A percentile compares a stretch with the other conserved stretches of the same genome.
These are phyloP conservation scores for Gymnocheta viridis DNA, from an alignment of 2,888 invertebrate genomes.

Conservation along the genomic window DNA sequence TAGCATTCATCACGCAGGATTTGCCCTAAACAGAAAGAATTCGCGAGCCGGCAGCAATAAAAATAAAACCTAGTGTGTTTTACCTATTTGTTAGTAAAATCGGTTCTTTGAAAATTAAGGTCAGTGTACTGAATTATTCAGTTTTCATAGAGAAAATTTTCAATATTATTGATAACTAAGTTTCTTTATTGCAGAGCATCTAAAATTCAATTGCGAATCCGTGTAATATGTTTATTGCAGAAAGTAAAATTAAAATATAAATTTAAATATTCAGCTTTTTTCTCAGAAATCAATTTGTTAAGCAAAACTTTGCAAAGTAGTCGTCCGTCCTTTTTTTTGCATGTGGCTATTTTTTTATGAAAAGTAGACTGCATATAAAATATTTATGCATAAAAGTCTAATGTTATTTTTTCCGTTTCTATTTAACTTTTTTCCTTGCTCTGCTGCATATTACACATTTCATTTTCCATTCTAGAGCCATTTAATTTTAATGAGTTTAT, in stretches of 20 bases:
- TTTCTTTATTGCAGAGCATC: too few relatives aligned
- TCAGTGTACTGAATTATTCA: too few relatives aligned
- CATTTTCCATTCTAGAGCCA: conserved; percentile 68
- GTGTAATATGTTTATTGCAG: background rate
- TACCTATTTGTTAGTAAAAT: too few relatives aligned
- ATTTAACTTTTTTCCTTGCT: conserved; percentile 18
- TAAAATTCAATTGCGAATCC: too few relatives aligned
- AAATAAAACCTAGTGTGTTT: too few relatives aligned
- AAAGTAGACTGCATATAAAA: conserved; percentile 24
- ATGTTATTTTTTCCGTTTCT: background rate
- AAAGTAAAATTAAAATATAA: background rate
- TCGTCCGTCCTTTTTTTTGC: background rate
- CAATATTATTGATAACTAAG: too few relatives aligned
- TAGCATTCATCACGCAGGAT: too few relatives aligned
- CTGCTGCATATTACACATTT: conserved; percentile 37
- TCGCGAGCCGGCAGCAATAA: too few relatives aligned
- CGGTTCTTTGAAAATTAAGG: too few relatives aligned
- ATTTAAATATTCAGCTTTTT: background rate
- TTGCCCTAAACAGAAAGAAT: too few relatives aligned
- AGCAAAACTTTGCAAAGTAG: background rate
- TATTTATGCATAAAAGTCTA: conserved; percentile 54
- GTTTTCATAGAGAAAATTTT: too few relatives aligned
- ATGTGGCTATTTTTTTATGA: background rate
- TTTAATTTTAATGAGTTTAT: conserved; percentile 78
- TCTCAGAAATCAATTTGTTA: background rate